A percentile compares a stretch with the other conserved stretches of the same genome.
Evolutionary conservation across 2,797 vertebrate species (phyloP).

Genomic region (Megalops cyprinoides): DNA sequence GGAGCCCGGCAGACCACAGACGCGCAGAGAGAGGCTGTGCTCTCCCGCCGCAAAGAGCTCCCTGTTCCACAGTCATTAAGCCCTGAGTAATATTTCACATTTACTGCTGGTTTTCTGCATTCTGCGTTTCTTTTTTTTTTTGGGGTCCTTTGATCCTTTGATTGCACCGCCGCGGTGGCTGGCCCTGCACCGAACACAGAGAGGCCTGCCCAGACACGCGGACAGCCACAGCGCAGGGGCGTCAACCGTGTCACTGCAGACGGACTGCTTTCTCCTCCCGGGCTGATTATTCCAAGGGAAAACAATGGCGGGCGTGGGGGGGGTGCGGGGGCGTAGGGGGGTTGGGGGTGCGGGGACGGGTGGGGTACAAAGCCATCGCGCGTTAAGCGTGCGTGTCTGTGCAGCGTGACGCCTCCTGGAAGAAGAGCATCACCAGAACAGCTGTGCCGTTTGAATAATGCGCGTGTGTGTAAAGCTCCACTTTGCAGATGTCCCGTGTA

Average conservation of each 20-base stretch:
- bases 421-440: neutral
- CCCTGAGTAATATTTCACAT: neutral
- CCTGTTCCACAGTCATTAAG: neutral
- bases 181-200: neutral
- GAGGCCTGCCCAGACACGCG: neutral
- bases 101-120: neutral
- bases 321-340: no score
- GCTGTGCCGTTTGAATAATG: neutral
- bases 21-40: neutral
- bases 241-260: no score
- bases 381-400: neutral
- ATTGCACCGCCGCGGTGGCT: neutral
- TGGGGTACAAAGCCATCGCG: no score
- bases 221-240: neutral
- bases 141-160: neutral
- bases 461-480: no score
- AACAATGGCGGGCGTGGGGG: neutral
- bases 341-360: no score
- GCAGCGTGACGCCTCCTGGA: neutral
- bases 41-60: neutral
- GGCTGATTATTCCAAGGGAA: neutral
- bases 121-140: neutral
- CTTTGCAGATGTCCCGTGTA: neutral
- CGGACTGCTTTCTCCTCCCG: neutral
- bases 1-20: neutral